Conservation (phyloP, 2,797 vertebrate genomes). For the Erpetoichthys calabaricus region DNA sequence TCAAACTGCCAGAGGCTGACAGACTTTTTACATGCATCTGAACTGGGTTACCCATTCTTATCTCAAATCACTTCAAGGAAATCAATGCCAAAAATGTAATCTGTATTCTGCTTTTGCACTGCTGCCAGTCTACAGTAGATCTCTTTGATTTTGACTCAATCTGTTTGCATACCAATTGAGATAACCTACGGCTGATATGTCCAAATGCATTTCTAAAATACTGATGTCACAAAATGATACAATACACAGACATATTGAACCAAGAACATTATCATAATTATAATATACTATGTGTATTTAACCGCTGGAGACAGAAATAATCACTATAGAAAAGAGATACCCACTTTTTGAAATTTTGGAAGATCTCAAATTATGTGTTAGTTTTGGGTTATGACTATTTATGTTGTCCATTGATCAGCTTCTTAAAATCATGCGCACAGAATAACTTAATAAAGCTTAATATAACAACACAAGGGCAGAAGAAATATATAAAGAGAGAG, state of each 20-base stretch:
- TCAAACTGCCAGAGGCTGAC: not conserved
- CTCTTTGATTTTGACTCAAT: not conserved
- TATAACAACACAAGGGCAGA: too few species aligned
- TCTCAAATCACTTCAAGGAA: conserved; percentile 1
- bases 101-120: not conserved
- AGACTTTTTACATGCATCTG: not conserved
- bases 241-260: not conserved
- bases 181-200: not conserved
- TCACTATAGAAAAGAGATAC: too few species aligned
- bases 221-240: not conserved
- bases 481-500: too few species aligned
- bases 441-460: too few species aligned
- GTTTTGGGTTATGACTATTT: too few species aligned
- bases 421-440: too few species aligned
- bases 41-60: not conserved
- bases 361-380: too few species aligned
- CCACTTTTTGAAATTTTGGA: too few species aligned
- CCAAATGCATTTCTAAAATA: not conserved
- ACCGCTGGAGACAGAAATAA: too few species aligned
- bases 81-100: not conserved
- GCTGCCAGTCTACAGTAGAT: not conserved
- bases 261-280: too few species aligned
- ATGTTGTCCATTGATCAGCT: too few species aligned
- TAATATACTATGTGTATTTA: too few species aligned
- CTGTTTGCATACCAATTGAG: not conserved